Evolutionary conservation across 2,888 invertebrate genomes (phyloP), one percentile per base, ranked within the genome.

Genomic region (Digitonthophagus gazella): DNA sequence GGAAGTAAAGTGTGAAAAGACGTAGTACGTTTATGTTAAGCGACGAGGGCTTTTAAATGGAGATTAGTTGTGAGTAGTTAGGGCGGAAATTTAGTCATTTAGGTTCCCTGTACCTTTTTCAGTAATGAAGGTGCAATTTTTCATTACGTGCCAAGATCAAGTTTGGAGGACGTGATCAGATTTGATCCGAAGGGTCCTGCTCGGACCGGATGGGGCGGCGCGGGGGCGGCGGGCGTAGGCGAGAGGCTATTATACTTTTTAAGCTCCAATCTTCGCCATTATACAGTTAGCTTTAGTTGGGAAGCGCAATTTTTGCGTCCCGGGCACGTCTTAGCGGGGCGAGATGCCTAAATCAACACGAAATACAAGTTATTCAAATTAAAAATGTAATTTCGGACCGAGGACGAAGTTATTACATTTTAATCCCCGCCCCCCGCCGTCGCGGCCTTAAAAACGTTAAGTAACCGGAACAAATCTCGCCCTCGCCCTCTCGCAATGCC

Each of bases 261-360:
- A 88, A 88, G 88, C 88, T 84, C 88, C 88, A 88, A 88, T 88
- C 88, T 88, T 87, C 85, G 86, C 87, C 88, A 87, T 88, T 88
- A 87, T 87, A 88, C 87, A 88, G 86, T 87, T 88, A 88, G 88
- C 88, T 88, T 88, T 88, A 86, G 86, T 86, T 86, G 84, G 84
- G 87, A 88, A 88, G 88, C 88, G 87, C 88, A 88, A 88, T 88
- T 88, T 88, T 89, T 88, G 86, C 87, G 85, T 85, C 86, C 86
- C 86, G 84, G 87, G 88, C 88, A 88, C 88, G 88, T 88, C 88
- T 82, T 81, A 82, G 79, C 78, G 76, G 80, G 83, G 20, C 18
- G 61, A 82, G 84, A 86, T 85, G 87, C 88, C 86, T 88, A 88
- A 87, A 88, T 88, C 88, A 88, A 88, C 88, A 88, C 86, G 85